Conservation (phyloP, 2,797 vertebrate genomes). For the Esox masquinongy region DNA sequence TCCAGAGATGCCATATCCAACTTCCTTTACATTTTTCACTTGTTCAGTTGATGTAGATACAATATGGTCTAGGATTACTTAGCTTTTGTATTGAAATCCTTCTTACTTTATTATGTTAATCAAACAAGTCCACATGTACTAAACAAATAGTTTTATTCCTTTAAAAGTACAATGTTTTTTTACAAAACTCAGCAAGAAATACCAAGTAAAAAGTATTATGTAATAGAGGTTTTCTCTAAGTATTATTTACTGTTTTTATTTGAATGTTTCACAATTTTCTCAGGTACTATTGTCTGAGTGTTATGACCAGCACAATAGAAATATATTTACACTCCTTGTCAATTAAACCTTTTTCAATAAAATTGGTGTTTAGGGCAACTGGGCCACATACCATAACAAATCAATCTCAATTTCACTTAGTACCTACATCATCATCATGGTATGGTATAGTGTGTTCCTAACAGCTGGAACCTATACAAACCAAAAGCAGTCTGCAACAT, state of each 20-base stretch:
- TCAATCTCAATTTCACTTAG: background rate
- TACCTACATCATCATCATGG: background rate
- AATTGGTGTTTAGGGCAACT: background rate
- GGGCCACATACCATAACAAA: background rate
- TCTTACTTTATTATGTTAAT: background rate
- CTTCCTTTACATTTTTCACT: constrained; percentile 1
- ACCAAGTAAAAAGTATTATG: constrained; percentile 29
- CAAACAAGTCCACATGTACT: constrained; percentile 42
- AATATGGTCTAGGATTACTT: background rate
- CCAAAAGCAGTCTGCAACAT: background rate
- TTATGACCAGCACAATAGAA: constrained; percentile 47
- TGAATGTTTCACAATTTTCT: background rate
- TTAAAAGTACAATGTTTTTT: constrained; percentile 60
- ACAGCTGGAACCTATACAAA: background rate
- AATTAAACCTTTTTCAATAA: background rate
- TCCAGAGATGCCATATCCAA: constrained; percentile 15
- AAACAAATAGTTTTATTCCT: constrained; percentile 68
- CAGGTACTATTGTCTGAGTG: constrained; percentile 26
- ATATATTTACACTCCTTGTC: constrained; percentile 5
- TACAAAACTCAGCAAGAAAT: constrained; percentile 42
- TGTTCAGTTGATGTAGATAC: background rate
- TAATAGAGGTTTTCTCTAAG: constrained; percentile 25
- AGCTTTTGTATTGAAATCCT: background rate
- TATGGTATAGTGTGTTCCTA: background rate
- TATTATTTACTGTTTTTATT: background rate